Percentiles rank a stretch among this genome's conserved stretches.
phyloP scores from a whole-genome alignment of 1,140 invertebrate species.

The Hestina assimilis region DNA sequence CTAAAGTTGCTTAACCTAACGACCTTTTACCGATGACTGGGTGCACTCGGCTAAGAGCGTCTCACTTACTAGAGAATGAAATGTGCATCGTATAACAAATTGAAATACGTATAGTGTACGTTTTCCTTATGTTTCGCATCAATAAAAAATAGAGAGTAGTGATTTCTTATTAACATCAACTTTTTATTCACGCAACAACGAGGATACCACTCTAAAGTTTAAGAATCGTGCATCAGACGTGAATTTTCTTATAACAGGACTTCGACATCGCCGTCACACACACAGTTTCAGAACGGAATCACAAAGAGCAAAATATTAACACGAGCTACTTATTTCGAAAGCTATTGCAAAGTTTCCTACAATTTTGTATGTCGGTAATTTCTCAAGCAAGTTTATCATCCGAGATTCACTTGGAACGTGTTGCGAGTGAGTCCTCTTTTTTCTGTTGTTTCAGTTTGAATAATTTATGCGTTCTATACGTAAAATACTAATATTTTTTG shows the following conservation, averaged over 20 bases:
- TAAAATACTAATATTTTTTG: constrained; percentile 19
- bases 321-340: constrained; percentile 68
- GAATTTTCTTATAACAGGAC: constrained; percentile 66
- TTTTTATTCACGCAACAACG: constrained; percentile 46
- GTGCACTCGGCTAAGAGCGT: too few species aligned
- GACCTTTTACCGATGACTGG: too few species aligned
- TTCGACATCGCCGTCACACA: constrained; percentile 55
- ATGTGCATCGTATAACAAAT: too few species aligned
- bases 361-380: constrained; percentile 54
- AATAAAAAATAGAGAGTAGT: background rate
- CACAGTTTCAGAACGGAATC: constrained; percentile 45
- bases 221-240: constrained; percentile 62
- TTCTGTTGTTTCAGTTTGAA: constrained; percentile 27
- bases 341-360: constrained; percentile 60
- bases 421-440: constrained; percentile 28
- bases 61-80: too few species aligned
- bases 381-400: constrained; percentile 50
- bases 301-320: constrained; percentile 70
- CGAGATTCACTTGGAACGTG: constrained; percentile 39
- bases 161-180: background rate
- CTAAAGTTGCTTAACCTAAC: too few species aligned
- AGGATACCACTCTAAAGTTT: constrained; percentile 60
- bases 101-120: too few species aligned
- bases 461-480: constrained; percentile 28
- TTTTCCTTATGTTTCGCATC: too few species aligned